Percentiles rank a stretch among this genome's conserved stretches.
phyloP scores from a whole-genome alignment of 1,140 invertebrate species.

The Octopus sinensis region DNA sequence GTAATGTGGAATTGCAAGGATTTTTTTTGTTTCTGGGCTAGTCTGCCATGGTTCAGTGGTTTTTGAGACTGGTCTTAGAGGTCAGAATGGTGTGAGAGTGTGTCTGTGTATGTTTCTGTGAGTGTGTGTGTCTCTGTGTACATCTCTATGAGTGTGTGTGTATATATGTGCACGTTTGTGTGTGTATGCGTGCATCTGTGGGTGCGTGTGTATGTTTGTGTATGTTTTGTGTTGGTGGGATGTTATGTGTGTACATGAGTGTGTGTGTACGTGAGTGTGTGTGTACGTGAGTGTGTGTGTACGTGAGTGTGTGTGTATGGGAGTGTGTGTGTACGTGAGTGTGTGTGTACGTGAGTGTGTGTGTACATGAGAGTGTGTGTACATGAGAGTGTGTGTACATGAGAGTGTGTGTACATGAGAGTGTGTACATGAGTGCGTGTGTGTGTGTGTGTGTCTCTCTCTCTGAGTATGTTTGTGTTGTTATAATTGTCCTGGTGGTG shows the following conservation, averaged over 20 bases:
- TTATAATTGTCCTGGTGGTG: conserved; percentile 11
- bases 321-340: not conserved
- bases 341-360: not conserved
- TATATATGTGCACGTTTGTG: not conserved
- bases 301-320: not conserved
- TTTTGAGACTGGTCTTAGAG: too few species aligned
- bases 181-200: not conserved
- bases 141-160: not conserved
- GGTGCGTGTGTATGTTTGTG: not conserved
- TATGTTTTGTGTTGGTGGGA: not conserved
- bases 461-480: not conserved
- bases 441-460: conserved; percentile 9
- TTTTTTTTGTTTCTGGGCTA: too few species aligned
- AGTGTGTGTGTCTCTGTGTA: too few species aligned
- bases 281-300: not conserved
- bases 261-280: not conserved
- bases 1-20: too few species aligned
- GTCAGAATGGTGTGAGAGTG: too few species aligned
- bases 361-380: not conserved
- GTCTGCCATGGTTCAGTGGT: too few species aligned
- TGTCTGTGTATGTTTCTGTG: too few species aligned
- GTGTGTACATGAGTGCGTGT: conserved; percentile 11
- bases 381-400: not conserved
- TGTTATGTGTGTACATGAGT: too few species aligned
- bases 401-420: not conserved